phyloP scores from a whole-genome alignment of 2,797 vertebrate genomes.

The Apogon talboti region DNA sequence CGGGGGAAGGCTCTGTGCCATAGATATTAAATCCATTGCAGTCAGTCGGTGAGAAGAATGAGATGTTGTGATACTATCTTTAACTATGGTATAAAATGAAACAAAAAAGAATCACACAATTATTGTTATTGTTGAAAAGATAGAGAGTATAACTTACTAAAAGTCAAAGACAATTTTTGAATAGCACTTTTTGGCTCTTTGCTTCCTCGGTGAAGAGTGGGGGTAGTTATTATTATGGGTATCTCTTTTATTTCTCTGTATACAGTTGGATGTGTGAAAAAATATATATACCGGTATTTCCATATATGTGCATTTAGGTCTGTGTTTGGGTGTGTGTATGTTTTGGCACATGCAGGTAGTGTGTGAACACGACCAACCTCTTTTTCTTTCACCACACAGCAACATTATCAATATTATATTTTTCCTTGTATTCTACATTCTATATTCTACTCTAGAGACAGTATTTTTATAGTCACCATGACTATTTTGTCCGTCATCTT shows the following conservation, averaged over 20 bases:
- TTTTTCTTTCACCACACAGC: constrained; percentile 67
- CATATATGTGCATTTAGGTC: constrained; percentile 84
- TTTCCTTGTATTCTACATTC: constrained; percentile 73
- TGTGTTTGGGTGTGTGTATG: constrained; percentile 80
- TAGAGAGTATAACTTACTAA: constrained; percentile 82
- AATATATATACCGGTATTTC: constrained; percentile 82
- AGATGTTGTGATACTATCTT: constrained; percentile 78
- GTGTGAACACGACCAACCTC: constrained; percentile 68
- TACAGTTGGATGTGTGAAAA: constrained; percentile 86
- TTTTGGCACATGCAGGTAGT: constrained; percentile 80
- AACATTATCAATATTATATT: constrained; percentile 77
- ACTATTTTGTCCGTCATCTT: constrained; percentile 77
- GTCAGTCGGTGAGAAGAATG: constrained; percentile 75
- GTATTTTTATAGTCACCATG: constrained; percentile 83
- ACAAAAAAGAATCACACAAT: constrained; percentile 75
- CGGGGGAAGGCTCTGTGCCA: constrained; percentile 83
- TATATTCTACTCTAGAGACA: constrained; percentile 78
- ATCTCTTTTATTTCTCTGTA: constrained; percentile 85
- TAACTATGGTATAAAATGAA: constrained; percentile 73
- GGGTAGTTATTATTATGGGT: constrained; percentile 80
- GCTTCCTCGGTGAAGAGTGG: constrained; percentile 81
- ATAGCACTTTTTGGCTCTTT: constrained; percentile 88
- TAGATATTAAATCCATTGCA: constrained; percentile 84
- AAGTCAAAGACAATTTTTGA: constrained; percentile 81
- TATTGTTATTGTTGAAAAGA: constrained; percentile 79